Conservation (phyloP, 2,888 invertebrate genomes). For the Parasteatoda lunata region DNA sequence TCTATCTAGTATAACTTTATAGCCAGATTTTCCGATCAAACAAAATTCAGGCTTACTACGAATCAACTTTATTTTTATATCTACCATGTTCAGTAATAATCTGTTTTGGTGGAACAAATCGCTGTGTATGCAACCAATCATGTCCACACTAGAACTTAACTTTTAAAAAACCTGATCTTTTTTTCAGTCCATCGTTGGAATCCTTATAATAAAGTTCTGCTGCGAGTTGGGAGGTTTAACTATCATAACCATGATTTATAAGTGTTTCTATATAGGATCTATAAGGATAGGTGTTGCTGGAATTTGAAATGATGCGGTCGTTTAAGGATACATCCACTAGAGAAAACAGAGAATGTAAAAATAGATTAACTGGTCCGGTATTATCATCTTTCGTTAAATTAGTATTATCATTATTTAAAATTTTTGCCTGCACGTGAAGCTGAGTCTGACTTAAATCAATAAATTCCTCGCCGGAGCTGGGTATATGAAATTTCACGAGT, state of each 20-base stretch:
- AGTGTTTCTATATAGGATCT: conserved; percentile 25
- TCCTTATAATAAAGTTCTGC: conserved; percentile 28
- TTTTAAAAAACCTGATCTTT: conserved; percentile 8
- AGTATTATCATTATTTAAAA: background rate
- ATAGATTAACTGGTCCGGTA: background rate
- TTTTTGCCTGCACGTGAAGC: background rate
- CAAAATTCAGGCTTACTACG: conserved; percentile 59
- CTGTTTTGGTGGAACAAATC: conserved; percentile 55
- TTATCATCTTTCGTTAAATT: background rate
- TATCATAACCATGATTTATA: conserved; percentile 21
- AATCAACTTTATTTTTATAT: conserved; percentile 46
- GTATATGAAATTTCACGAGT: conserved; percentile 23
- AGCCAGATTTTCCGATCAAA: conserved; percentile 13
- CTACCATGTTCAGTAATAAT: conserved; percentile 24
- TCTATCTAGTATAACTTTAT: conserved; percentile 69
- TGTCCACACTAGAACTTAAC: conserved; percentile 28
- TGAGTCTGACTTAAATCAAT: conserved; percentile 3
- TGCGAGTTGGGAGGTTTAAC: conserved; percentile 26
- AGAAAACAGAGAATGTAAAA: background rate
- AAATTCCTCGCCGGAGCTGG: conserved; percentile 25
- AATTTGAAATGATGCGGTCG: conserved; percentile 30
- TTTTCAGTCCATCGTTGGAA: conserved; percentile 34
- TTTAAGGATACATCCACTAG: conserved; percentile 14
- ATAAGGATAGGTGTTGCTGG: conserved; percentile 26
- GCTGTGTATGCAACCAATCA: conserved; percentile 38